Evolutionary conservation across 1,140 invertebrate species (phyloP), one percentile per base, ranked within the genome.

Genomic region (Diabrotica undecimpunctata): DNA sequence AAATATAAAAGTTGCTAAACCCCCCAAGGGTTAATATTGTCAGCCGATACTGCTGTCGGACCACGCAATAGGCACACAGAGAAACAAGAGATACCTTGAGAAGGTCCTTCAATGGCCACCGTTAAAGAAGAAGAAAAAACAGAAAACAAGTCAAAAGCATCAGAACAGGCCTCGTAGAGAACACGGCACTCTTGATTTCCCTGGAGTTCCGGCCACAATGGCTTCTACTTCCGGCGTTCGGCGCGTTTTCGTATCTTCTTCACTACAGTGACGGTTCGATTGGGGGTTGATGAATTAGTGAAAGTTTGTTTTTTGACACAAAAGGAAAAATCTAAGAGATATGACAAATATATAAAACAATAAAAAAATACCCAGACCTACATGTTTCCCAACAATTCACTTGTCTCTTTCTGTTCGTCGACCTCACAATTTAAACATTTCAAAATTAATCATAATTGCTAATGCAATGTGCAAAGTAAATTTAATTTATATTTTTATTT

Each of bases 121-220:
- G 5, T 10, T 12, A 25, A 36, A 14, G 36, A 55, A 55, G 55
- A 37, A 57, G 36, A 54, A 54, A 25, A 8, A 10, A 46, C 41
- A 6, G n/a, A n/a, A 46, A 46, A 46, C 25, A 25, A 25, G 25
- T 25, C 25, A 46, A 46, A 46, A 46, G n/a, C n/a, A 46, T 46
- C 41, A 46, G 55, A 36, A 7, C 37, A 37, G 25, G 10, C 12
- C n/a, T 37, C 13, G 13, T 13, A 9, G 10, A 55, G 8, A 36
- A n/a, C 13, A 55, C 13, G 35, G 54, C 55, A 37, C 41, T 64
- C 37, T 64, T 65, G 63, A 65, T 65, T 65, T 65, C 63, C 63
- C 63, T 25, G 35, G 63, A 65, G 63, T 46, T 65, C 51, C 53
- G 12, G 56, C 25, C 56, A 65, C 56, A 65, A 59, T 65, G 51